Evolutionary conservation across 1,140 invertebrate genomes (phyloP).

Genomic region (Hydropsyche tenuis): DNA sequence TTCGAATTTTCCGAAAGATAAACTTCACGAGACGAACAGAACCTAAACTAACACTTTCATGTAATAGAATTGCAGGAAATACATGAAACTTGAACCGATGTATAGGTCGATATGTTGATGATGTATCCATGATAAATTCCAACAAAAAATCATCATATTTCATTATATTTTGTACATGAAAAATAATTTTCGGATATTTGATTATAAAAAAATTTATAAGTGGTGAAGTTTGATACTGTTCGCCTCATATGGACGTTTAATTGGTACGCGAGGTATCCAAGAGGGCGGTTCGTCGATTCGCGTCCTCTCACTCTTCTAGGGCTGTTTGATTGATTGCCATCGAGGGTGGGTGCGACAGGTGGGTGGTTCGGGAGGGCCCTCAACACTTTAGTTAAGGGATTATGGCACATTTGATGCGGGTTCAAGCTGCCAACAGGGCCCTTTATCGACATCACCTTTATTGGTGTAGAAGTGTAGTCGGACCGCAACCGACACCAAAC

Average conservation of each 20-base stretch:
- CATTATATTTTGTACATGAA: too few relatives aligned
- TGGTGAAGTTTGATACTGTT: too few relatives aligned
- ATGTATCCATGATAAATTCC: too few relatives aligned
- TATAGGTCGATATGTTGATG: too few relatives aligned
- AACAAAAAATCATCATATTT: too few relatives aligned
- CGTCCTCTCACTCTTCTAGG: background rate
- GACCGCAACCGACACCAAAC: background rate
- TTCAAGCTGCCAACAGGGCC: conserved; percentile 36
- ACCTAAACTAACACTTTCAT: too few relatives aligned
- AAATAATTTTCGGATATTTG: too few relatives aligned
- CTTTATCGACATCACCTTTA: conserved; percentile 41
- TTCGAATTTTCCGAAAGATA: too few relatives aligned
- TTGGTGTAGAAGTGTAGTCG: conserved; percentile 31
- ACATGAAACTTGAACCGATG: too few relatives aligned
- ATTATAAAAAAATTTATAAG: too few relatives aligned
- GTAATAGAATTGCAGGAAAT: too few relatives aligned
- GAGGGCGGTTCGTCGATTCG: background rate
- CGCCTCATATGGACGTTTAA: conserved; percentile 1
- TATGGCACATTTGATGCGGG: conserved; percentile 41
- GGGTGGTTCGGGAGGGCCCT: conserved; percentile 1
- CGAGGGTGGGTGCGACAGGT: conserved; percentile 25
- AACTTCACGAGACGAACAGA: too few relatives aligned
- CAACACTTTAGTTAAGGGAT: conserved; percentile 37
- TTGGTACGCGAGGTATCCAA: background rate
- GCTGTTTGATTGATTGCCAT: conserved; percentile 38